Evolutionary conservation across 2,888 invertebrate genomes (phyloP).

Genomic region (Frankliniella fusca): DNA sequence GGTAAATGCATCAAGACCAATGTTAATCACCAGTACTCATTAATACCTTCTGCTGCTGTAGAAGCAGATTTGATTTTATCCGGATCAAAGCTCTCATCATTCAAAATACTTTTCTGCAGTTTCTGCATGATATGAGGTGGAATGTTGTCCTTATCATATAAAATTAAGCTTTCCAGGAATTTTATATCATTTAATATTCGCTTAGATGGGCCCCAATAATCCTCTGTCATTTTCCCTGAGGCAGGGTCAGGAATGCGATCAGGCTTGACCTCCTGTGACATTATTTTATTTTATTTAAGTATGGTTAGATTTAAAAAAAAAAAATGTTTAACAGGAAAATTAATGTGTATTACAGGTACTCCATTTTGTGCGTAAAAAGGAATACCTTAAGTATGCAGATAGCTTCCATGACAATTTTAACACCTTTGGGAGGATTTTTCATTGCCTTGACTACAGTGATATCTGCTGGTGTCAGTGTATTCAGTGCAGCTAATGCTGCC

Average conservation of each 20-base stretch:
- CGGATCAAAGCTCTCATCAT: slow-evolving; percentile 84
- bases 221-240: slow-evolving; percentile 75
- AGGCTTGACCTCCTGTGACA: slow-evolving; percentile 72
- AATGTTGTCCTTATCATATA: slow-evolving; percentile 93
- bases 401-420: slow-evolving; percentile 90
- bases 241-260: slow-evolving; percentile 82
- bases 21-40: neutral
- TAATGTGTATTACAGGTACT: neutral
- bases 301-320: slow-evolving; percentile 23
- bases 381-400: slow-evolving; percentile 83
- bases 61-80: slow-evolving; percentile 85
- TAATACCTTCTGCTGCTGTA: slow-evolving; percentile 76
- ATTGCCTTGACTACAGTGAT: slow-evolving; percentile 92
- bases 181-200: slow-evolving; percentile 85
- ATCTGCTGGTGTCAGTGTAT: slow-evolving; percentile 84
- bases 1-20: neutral
- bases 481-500: slow-evolving; percentile 77
- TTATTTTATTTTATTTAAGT: slow-evolving; percentile 30
- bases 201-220: slow-evolving; percentile 90
- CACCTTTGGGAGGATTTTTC: slow-evolving; percentile 90
- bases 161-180: slow-evolving; percentile 80
- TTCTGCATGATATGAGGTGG: slow-evolving; percentile 76
- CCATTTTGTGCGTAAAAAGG: neutral
- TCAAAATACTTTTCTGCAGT: slow-evolving; percentile 72
- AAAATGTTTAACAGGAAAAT: neutral